Evolutionary conservation across 2,113 vertebrate species (phyloP).

Genomic region (Erinaceus europaeus): DNA sequence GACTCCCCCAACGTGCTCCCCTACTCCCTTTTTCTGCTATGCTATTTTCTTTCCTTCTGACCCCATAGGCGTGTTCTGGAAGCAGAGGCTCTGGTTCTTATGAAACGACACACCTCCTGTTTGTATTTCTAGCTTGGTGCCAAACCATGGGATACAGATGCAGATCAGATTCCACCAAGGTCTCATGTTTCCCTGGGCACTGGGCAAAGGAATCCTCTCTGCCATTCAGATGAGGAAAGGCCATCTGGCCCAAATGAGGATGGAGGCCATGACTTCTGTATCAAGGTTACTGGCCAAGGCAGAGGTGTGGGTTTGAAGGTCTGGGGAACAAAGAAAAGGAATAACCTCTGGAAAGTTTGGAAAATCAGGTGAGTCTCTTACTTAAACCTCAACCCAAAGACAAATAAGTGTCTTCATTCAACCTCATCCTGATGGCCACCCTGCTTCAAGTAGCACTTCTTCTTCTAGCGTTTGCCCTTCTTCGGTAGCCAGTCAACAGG

Average conservation of each 20-base stretch:
- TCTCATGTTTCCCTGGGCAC: conserved; percentile 26
- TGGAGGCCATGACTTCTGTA: conserved; percentile 10
- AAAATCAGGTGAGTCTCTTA: background rate
- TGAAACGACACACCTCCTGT: conserved; percentile 14
- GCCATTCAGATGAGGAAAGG: background rate
- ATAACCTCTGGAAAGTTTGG: background rate
- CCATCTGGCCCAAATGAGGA: background rate
- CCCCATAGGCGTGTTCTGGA: conserved; percentile 32
- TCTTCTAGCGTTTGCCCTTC: too few species aligned
- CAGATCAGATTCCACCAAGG: background rate
- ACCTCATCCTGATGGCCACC: too few species aligned
- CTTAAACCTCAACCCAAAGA: background rate
- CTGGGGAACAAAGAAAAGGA: background rate
- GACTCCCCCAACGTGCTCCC: background rate
- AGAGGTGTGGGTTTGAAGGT: background rate
- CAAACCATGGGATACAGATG: conserved; percentile 17
- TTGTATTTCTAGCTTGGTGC: conserved; percentile 37
- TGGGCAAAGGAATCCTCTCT: conserved; percentile 31
- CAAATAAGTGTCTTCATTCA: background rate
- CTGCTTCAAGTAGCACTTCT: too few species aligned
- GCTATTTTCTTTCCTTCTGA: conserved; percentile 63
- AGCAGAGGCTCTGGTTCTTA: conserved; percentile 48
- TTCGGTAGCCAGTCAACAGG: too few species aligned
- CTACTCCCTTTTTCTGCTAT: background rate
- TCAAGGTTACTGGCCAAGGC: background rate